Conservation (phyloP, 2,797 vertebrate species). For the Scolopax rusticola region DNA sequence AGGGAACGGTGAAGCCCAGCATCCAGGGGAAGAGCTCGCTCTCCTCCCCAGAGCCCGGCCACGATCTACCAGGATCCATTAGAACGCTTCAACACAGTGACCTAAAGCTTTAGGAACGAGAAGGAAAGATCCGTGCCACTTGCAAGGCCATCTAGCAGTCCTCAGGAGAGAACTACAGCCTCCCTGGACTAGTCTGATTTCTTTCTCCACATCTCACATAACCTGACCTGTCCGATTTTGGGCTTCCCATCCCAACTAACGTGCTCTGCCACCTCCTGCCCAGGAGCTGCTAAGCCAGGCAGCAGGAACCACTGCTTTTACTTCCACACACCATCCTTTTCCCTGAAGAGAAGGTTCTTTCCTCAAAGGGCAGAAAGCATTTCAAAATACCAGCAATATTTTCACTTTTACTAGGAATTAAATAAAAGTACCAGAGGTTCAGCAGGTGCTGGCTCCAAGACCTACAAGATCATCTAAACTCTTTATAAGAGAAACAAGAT, state of each 20-base stretch:
- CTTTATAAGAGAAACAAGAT: fast-evolving
- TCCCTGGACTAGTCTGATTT: background rate
- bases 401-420: background rate
- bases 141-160: background rate
- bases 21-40: background rate
- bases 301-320: background rate
- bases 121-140: background rate
- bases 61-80: fast-evolving
- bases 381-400: background rate
- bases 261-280: background rate
- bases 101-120: fast-evolving
- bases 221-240: background rate
- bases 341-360: background rate
- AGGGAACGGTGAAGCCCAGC: background rate
- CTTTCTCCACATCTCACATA: background rate
- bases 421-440: background rate
- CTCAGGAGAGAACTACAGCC: background rate
- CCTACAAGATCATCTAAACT: background rate
- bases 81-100: background rate
- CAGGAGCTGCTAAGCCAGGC: background rate
- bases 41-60: background rate
- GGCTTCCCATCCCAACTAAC: background rate
- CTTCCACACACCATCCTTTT: background rate
- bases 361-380: background rate
- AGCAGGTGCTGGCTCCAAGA: background rate